Evolutionary conservation across 2,888 invertebrate genomes (phyloP).

Genomic region (Cheilosia vernalis): DNA sequence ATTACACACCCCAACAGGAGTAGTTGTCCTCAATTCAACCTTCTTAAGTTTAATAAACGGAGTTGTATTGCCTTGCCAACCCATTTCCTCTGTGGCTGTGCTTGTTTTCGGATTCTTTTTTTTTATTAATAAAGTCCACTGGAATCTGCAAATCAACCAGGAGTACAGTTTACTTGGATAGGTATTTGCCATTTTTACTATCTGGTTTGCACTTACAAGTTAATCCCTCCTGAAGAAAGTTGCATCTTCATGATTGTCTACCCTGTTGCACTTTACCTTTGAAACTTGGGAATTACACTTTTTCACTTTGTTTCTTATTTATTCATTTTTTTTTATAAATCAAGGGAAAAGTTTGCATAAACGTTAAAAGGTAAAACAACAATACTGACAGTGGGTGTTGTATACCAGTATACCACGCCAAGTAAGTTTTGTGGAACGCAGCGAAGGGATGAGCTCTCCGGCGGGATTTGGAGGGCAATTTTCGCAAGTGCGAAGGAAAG

Average conservation of each 20-base stretch:
- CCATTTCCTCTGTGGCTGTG: too few species aligned
- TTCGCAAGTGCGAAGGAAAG: constrained; percentile 7
- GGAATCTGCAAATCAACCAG: constrained; percentile 25
- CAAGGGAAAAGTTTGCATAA: constrained; percentile 10
- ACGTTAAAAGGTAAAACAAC: constrained; percentile 31
- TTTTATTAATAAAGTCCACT: neutral
- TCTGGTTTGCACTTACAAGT: constrained; percentile 16
- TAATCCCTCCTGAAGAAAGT: constrained; percentile 26
- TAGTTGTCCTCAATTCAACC: neutral
- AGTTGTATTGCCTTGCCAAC: neutral
- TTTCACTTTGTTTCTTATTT: constrained; percentile 3
- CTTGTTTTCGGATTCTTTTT: too few species aligned
- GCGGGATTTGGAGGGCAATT: neutral
- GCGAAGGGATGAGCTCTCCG: constrained; percentile 11
- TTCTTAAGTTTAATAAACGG: neutral
- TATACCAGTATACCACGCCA: too few species aligned
- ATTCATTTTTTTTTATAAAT: neutral
- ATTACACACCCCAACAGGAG: neutral
- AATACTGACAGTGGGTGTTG: constrained; percentile 2
- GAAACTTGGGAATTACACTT: constrained; percentile 28
- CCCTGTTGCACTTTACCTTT: constrained; percentile 46
- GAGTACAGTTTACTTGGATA: neutral
- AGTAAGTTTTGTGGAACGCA: constrained; percentile 4
- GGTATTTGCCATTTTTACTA: constrained; percentile 2
- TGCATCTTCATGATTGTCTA: constrained; percentile 37